Evolutionary conservation across 2,888 invertebrate genomes (phyloP), one percentile per base, ranked within the genome.

Genomic region (Drosophila flavopinicola): DNA sequence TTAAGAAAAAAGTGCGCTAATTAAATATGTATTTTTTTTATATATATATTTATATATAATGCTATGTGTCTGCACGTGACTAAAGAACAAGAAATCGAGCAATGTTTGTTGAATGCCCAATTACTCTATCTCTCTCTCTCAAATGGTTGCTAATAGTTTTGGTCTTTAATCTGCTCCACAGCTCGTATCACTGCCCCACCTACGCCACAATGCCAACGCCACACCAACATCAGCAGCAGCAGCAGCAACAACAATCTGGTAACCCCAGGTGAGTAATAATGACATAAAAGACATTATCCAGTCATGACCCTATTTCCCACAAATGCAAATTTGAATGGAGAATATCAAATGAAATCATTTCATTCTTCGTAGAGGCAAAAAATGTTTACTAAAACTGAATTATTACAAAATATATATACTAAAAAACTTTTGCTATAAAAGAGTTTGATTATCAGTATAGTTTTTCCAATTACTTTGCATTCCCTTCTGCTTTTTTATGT

Each of bases 201-300:
- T 88, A 88, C 51, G 82, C 84, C 53, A 85, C 84, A 11, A 91
- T 93, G 80, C 93, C 94, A 71, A 94, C 94, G 90, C 93, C 79
- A 93, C 94, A 78, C 93, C 94, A 94, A 66, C 93, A 94, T 76
- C 87, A 56, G 70, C 88, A 65, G 83, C 90, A 49, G 3, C 76
- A 78, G 2, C 30, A 30, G 5, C 42, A 42, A n/a, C 90, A 66
- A 25, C 76, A 68, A 44, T 57, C 60, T 37, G 78, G 78, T 2
- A 66, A 49, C 49, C 58, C 58, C 58, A 84, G 86, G 78, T 85
- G 9, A 49, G 49, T 45, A 10, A 17, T 17, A 7, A n/a, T n/a
- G n/a, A n/a, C n/a, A n/a, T n/a, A n/a, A n/a, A n/a, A n/a, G n/a
- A n/a, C n/a, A n/a, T n/a, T n/a, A n/a, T n/a, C n/a, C n/a, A n/a